Conservation (phyloP, 2,113 vertebrate genomes). For the Lonchura striata region DNA sequence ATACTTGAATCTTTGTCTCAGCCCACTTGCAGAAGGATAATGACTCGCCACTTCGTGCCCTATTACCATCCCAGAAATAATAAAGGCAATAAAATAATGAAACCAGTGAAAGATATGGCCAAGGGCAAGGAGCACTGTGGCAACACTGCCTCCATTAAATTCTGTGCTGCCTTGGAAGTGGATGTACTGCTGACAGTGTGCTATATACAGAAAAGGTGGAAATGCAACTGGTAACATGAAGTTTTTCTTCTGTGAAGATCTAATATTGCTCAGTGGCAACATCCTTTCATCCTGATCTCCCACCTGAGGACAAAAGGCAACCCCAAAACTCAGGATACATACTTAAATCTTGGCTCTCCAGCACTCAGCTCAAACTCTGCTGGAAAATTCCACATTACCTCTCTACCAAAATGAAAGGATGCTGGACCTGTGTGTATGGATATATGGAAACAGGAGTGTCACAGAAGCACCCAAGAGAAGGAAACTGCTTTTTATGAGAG, state of each 20-base stretch:
- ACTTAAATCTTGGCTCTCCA: neutral
- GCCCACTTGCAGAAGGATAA: conserved; percentile 29
- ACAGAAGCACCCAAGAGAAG: neutral
- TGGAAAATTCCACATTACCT: neutral
- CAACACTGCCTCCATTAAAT: conserved; percentile 12
- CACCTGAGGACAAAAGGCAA: neutral
- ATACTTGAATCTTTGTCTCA: conserved; percentile 20
- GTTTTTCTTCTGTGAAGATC: neutral
- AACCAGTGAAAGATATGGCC: conserved; percentile 46
- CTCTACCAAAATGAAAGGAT: neutral
- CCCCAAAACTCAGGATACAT: neutral
- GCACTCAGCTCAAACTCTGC: neutral
- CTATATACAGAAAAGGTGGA: neutral
- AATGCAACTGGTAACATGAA: neutral
- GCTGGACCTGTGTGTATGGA: neutral
- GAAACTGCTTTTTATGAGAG: neutral
- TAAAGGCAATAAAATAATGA: conserved; percentile 61
- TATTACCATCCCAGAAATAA: conserved; percentile 49
- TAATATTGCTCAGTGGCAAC: neutral
- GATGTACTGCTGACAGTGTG: neutral
- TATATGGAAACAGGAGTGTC: neutral
- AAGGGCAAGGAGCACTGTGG: conserved; percentile 52
- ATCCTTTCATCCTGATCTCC: neutral
- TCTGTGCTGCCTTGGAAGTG: neutral
- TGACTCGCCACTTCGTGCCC: neutral